A percentile compares a stretch with the other conserved stretches of the same genome.
Conservation (phyloP, 2,113 vertebrate genomes). For the Puntigrus tetrazona region DNA sequence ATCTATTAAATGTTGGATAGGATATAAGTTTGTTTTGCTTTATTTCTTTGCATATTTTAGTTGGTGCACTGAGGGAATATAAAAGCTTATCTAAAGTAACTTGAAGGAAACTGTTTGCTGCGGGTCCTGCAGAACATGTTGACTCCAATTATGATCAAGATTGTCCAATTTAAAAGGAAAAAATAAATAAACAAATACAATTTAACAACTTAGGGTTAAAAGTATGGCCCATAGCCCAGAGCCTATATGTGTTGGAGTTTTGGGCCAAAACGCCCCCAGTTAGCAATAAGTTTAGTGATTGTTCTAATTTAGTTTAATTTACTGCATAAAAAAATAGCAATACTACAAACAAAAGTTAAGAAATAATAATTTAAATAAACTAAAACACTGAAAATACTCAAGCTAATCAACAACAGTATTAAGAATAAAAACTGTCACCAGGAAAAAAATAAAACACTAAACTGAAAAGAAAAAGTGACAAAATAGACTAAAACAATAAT, state of each 20-base stretch:
- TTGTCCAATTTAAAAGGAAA: not conserved
- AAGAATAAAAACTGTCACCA: not conserved
- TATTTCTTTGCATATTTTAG: conserved; percentile 29
- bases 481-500: not conserved
- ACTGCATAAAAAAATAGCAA: not conserved
- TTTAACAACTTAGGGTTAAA: not conserved
- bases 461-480: not conserved
- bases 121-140: not conserved
- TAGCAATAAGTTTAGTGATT: not conserved
- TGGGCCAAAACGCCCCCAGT: not conserved
- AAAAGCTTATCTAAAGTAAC: not conserved
- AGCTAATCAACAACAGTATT: too few relatives aligned
- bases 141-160: not conserved
- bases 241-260: not conserved
- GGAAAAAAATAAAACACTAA: not conserved
- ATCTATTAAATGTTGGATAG: conserved; percentile 41
- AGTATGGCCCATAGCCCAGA: not conserved
- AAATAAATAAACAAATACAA: not conserved
- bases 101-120: conserved; percentile 6
- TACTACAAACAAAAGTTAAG: not conserved
- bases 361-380: not conserved
- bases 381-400: too few relatives aligned
- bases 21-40: conserved; percentile 12
- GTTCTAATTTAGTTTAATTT: not conserved
- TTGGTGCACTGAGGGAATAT: conserved; percentile 15